Evolutionary conservation across 2,113 vertebrate species (phyloP).

Genomic region (Lichenostomus cassidix): DNA sequence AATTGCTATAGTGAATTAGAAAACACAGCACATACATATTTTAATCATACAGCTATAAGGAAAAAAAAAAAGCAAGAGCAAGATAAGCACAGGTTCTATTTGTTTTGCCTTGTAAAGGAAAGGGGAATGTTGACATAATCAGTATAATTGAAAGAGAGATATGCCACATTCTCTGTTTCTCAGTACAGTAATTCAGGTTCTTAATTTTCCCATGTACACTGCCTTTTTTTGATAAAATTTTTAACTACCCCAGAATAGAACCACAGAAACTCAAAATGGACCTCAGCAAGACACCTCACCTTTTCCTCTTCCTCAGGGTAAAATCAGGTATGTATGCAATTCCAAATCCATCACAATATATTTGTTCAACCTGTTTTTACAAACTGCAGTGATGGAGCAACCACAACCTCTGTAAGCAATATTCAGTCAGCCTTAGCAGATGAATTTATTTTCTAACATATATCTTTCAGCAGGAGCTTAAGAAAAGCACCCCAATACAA

Average conservation of each 20-base stretch:
- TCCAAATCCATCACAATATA: not conserved
- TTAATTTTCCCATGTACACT: rapidly evolving
- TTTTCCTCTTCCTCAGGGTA: not conserved
- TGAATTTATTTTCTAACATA: not conserved
- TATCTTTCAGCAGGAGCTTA: not conserved
- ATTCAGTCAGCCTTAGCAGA: not conserved
- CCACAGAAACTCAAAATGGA: not conserved
- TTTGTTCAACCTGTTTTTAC: not conserved
- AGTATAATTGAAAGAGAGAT: not conserved
- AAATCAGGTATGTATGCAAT: not conserved
- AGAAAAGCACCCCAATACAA: not conserved
- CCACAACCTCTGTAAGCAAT: not conserved
- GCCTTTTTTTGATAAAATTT: not conserved
- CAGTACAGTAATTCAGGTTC: not conserved
- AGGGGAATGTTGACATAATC: not conserved
- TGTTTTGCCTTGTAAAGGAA: not conserved
- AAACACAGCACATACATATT: not conserved
- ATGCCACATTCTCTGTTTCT: not conserved
- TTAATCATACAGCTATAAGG: not conserved
- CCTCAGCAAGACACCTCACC: not conserved
- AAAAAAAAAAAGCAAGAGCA: not conserved
- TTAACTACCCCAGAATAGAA: not conserved
- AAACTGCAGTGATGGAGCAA: not conserved
- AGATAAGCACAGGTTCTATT: not conserved
- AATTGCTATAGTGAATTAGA: not conserved